Percentiles rank a stretch among this genome's conserved stretches.
Conservation (phyloP, 2,797 vertebrate genomes). For the Brotula barbata region DNA sequence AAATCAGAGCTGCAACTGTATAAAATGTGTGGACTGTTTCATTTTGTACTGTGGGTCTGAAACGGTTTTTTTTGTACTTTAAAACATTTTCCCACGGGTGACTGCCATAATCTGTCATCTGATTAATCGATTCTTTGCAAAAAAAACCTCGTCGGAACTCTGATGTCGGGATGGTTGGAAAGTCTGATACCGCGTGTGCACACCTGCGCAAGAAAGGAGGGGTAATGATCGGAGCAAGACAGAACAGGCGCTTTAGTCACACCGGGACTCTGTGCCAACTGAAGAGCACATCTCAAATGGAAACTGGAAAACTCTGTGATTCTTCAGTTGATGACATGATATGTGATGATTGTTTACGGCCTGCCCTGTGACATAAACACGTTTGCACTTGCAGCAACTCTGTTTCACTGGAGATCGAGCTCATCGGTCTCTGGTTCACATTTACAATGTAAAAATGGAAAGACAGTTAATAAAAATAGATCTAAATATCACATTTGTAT, state of each 20-base stretch:
- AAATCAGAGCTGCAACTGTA: slow-evolving; percentile 49
- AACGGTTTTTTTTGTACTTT: background rate
- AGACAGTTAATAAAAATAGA: slow-evolving; percentile 61
- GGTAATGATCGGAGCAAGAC: no score
- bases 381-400: slow-evolving; percentile 16
- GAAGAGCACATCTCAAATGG: slow-evolving; percentile 9
- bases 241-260: no score
- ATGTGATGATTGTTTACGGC: no score
- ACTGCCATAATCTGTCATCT: background rate
- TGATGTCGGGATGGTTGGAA: no score
- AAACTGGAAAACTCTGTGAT: slow-evolving; percentile 26
- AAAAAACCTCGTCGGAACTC: no score
- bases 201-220: no score
- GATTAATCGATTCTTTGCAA: slow-evolving; percentile 5
- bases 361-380: slow-evolving; percentile 23
- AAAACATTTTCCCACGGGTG: background rate
- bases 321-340: no score
- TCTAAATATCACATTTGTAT: slow-evolving; percentile 57
- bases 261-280: slow-evolving; percentile 33
- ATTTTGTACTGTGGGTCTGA: no score
- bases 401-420: slow-evolving; percentile 57
- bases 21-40: no score
- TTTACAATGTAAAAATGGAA: slow-evolving; percentile 43
- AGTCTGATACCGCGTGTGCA: no score
- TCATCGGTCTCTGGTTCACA: slow-evolving; percentile 61